Evolutionary conservation across 2,113 vertebrate species (phyloP), one percentile per base, ranked within the genome.

Genomic region (Stegastes partitus): DNA sequence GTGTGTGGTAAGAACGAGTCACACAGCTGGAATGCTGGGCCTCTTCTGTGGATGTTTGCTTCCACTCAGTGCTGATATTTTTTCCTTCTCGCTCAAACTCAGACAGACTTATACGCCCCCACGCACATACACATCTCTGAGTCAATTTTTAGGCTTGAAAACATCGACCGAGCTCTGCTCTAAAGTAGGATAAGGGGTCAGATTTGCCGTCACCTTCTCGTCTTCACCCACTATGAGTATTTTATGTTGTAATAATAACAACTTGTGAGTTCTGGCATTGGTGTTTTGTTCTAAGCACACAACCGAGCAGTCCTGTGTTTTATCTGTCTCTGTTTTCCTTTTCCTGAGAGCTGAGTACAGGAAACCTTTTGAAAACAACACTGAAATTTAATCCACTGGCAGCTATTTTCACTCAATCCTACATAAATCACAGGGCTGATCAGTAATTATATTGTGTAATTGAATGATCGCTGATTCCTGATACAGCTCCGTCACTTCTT

Each of bases 21-120:
- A 90, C 68, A 19, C 83, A 57, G 79, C 70, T 88, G 93, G 89
- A 92, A 93, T 93, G 85, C 71, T 70, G 82, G 90, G 77, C 77
- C 82, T 81, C 77, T 77, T 85, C 47, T 73, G 49, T 81, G 86
- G 72, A 92, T 74, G 45, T 81, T 82, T 82, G 62, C 71, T 51
- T 84, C 57, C 72, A 75, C 58, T 81, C 57, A 42, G 56, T 64
- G 59, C 70, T 47, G 31, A 69, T 74, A 42, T 56, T 86, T 68
- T 69, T 22, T 77, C 12, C 73, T 26, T 54, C 31, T 84, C 42
- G 11, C 69, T 23, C 71, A 55, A 81, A 51, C 79, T 67, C 66
- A 71, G 58, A 67, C 51, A 68, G 55, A 82, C 49, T 19, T 49
- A 4, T 10, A 19, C 47, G 65, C 74, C 65, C 74, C 82, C 63